Conservation (phyloP, 2,797 vertebrate species). For the Sylvia borin region DNA sequence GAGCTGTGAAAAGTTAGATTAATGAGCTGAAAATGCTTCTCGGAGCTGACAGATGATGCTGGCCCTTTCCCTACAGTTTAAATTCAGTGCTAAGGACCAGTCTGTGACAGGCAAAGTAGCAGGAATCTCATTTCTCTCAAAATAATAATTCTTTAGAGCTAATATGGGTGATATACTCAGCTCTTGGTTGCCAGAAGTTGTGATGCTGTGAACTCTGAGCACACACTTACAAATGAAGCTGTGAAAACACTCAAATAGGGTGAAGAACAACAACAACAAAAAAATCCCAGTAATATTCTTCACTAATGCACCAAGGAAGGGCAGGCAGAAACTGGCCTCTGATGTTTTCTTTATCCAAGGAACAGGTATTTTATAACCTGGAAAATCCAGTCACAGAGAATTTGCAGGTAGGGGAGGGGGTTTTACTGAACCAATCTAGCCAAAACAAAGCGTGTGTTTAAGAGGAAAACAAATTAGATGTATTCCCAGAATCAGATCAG, state of each 20-base stretch:
- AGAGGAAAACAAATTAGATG: background rate
- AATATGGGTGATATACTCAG: background rate
- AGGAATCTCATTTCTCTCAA: background rate
- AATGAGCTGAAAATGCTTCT: constrained; percentile 4
- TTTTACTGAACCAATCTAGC: background rate
- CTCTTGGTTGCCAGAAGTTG: background rate
- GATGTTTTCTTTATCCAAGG: background rate
- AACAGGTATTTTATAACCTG: background rate
- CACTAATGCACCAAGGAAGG: background rate
- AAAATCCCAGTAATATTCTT: background rate
- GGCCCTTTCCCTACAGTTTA: background rate
- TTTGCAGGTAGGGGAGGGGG: background rate
- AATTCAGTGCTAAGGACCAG: background rate
- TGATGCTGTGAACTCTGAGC: background rate
- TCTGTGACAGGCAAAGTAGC: background rate
- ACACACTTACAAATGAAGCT: background rate
- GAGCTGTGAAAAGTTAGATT: background rate
- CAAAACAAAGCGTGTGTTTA: background rate
- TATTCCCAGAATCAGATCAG: background rate
- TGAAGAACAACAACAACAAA: background rate
- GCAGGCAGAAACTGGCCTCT: background rate
- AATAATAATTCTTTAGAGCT: background rate
- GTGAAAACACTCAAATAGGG: background rate
- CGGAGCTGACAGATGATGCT: background rate
- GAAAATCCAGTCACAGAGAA: background rate